Evolutionary conservation across 2,797 vertebrate genomes (phyloP).

Genomic region (Chloroceryle inda): DNA sequence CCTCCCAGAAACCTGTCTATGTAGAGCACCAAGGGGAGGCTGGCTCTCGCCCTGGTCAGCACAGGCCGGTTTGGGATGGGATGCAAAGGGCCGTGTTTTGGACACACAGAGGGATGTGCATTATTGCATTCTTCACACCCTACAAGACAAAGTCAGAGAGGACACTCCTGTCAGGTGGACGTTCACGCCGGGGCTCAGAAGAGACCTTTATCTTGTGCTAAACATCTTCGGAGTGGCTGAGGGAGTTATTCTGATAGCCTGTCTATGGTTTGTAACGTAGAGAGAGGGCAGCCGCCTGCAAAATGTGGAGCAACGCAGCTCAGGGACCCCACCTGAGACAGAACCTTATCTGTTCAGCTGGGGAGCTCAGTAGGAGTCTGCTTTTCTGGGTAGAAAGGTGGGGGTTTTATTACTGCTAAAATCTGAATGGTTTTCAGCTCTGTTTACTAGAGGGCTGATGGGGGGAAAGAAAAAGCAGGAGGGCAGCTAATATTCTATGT

Average conservation of each 20-base stretch:
- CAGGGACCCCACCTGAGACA: not conserved
- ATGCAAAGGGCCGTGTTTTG: conserved; percentile 92
- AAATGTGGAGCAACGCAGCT: not conserved
- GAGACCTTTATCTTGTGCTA: not conserved
- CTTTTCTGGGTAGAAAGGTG: not conserved
- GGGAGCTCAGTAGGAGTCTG: not conserved
- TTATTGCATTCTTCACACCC: conserved; percentile 98
- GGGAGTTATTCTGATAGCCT: not conserved
- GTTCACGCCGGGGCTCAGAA: not conserved
- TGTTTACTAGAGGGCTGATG: not conserved
- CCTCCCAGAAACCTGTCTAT: conserved; percentile 94
- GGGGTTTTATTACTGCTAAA: not conserved
- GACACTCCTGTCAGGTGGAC: not conserved
- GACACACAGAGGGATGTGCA: conserved; percentile 89
- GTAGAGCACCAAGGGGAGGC: conserved; percentile 93
- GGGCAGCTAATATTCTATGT: not conserved
- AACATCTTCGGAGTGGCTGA: not conserved
- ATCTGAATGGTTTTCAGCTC: not conserved
- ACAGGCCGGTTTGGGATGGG: conserved; percentile 95
- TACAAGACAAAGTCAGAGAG: conserved; percentile 70
- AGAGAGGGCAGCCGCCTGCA: not conserved
- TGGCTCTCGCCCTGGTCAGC: conserved; percentile 92
- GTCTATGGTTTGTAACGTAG: not conserved
- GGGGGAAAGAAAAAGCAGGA: not conserved
- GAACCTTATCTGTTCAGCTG: not conserved